Evolutionary conservation across 2,113 vertebrate genomes (phyloP), one percentile per base, ranked within the genome.

Genomic region (Pluvianellus socialis): DNA sequence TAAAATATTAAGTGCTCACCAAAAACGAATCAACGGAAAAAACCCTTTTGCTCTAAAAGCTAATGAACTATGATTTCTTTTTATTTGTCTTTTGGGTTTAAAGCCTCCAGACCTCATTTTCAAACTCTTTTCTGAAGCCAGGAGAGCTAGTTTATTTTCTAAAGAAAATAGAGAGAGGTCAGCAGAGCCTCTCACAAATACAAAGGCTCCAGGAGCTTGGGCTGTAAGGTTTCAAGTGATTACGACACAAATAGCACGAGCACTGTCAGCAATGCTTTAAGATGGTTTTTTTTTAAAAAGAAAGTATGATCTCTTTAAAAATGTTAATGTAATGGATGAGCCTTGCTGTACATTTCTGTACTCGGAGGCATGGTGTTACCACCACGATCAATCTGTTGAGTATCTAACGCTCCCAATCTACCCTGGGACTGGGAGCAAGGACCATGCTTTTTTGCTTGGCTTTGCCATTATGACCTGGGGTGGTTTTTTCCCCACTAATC

Each of bases 41-140:
- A 35, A 1, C 2, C 12, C 61, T 81, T 95, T 91, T 76, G 49
- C 70, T 79, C 26, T n/a, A 85, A 75, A 91, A 94, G 20, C 53
- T 87, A 94, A 90, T 74, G 79, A 95, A 38, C 70, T 94, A 79
- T 91, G 70, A 68, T 81, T 82, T 86, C 35, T 91, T 94, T 88
- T 88, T 92, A 53, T 91, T 94, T 94, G 56, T 86, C 91, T 87
- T 92, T 87, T 75, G 89, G 84, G 91, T 79, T 94, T 95, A 79
- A 72, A 82, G 33, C 45, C 53, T 84, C 63, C 74, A 92, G 70
- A 66, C 53, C 49, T 89, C 27, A 92, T 92, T 88, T 93, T 47
- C 68, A 61, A 76, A 16, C 26, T 92, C 35, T 75, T 87, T 86
- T 73, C 49, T 67, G 66, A 67, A 89, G 44, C 58, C 49, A n/a